Evolutionary conservation across 2,888 invertebrate genomes (phyloP), one percentile per base, ranked within the genome.

Genomic region (Trissonchulus latispiculum): DNA sequence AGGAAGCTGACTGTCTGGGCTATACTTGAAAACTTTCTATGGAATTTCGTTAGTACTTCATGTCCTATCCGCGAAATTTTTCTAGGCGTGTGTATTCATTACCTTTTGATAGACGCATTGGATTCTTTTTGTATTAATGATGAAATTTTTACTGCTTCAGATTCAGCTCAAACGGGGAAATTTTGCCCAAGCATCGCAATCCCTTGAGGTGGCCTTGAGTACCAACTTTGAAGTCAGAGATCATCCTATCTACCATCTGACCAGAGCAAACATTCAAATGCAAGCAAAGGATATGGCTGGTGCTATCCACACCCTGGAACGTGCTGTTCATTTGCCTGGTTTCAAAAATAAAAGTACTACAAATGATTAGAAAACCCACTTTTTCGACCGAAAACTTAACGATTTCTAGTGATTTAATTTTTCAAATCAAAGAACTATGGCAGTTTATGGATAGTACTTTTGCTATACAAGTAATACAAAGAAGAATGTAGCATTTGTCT

Each of bases 161-260:
- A 75, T 75, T 23, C 70, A 68, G 33, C 61, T 75, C 36, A 72
- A 75, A 36, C 61, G 69, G 59, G 35, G 36, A 33, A 37, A 74
- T 28, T 74, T 61, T 37, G 69, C 73, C 32, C 37, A 31, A 80
- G 95, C 95, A 0, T 88, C 90, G 18, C 92, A 93, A 82, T 90
- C 90, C 73, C 85, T 97, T 67, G 95, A 96, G 85, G 88, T 91
- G 77, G 93, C 92, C 73, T 85, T 96, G 23, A 94, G 94, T 80
- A 91, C 91, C 81, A 92, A 95, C 84, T 95, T 97, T 82, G 90
- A 91, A 84, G 85, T 96, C 0, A 86, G 95, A 77, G 94, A 95
- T 75, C 90, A 91, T 84, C 92, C 95, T 0, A 86, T 93, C 82
- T 97, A 93, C 82, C 92, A 95, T 84, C 88, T 94, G 76, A 88